Evolutionary conservation across 2,797 vertebrate genomes (phyloP).

Genomic region (Brachymystax lenok): DNA sequence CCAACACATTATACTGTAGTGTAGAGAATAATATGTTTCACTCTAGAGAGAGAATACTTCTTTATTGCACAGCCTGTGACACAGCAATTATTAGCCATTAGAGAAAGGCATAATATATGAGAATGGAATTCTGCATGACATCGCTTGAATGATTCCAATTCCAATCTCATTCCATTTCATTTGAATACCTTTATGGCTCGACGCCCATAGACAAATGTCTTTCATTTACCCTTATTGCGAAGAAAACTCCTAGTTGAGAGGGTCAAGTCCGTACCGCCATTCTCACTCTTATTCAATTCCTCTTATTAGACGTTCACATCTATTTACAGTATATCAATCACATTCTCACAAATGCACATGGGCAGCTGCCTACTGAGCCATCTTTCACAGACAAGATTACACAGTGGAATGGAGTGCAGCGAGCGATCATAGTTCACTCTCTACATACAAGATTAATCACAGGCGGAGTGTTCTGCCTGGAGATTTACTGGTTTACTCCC

Average conservation of each 20-base stretch:
- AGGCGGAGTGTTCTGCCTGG: background rate
- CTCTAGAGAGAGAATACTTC: slow-evolving; percentile 35
- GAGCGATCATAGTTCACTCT: background rate
- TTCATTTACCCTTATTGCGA: slow-evolving; percentile 1
- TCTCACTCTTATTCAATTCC: background rate
- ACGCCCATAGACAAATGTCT: background rate
- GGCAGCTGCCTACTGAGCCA: background rate
- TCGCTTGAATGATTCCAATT: slow-evolving; percentile 4
- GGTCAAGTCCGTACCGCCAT: background rate
- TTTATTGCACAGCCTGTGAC: slow-evolving; percentile 28
- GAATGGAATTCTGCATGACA: background rate
- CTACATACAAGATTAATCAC: slow-evolving; percentile 2
- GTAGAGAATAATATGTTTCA: background rate
- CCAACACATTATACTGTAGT: background rate
- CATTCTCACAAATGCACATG: background rate
- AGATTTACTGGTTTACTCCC: background rate
- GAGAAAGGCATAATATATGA: slow-evolving; percentile 22
- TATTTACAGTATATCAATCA: background rate
- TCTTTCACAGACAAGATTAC: background rate
- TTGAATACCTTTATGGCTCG: slow-evolving; percentile 1
- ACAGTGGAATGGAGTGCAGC: background rate
- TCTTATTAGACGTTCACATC: background rate
- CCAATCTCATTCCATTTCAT: slow-evolving; percentile 3
- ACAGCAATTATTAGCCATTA: slow-evolving; percentile 42
- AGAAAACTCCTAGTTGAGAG: background rate